These are phyloP conservation scores for Machimus rusticus DNA, from an alignment of 2,888 invertebrate species.

Conservation along the genomic window DNA sequence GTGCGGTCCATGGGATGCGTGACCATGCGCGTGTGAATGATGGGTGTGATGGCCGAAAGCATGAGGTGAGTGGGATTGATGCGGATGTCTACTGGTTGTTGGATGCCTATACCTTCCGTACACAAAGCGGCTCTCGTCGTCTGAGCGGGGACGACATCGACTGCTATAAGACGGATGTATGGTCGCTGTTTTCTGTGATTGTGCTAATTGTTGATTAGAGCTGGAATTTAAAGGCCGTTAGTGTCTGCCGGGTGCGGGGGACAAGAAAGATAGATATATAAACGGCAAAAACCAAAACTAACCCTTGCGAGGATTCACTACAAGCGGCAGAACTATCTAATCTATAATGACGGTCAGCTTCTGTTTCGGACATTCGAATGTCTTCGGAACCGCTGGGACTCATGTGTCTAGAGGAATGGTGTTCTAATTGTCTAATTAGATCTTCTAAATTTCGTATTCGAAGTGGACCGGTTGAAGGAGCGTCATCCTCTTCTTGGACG, in stretches of 20 bases:
- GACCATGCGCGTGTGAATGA: constrained; percentile 64
- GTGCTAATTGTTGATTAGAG: constrained; percentile 64
- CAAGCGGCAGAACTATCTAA: constrained; percentile 77
- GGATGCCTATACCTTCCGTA: constrained; percentile 72
- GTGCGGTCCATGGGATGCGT: constrained; percentile 63
- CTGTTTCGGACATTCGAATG: constrained; percentile 83
- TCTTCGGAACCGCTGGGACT: constrained; percentile 92
- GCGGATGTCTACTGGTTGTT: constrained; percentile 63
- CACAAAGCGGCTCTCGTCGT: constrained; percentile 78
- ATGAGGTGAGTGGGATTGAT: constrained; percentile 66
- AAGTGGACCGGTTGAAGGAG: constrained; percentile 82
- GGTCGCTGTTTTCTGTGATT: constrained; percentile 65
- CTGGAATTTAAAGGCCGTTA: constrained; percentile 51
- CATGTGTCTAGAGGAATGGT: constrained; percentile 86
- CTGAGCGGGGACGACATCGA: constrained; percentile 69
- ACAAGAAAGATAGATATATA: background rate
- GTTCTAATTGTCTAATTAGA: constrained; percentile 86
- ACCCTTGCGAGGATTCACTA: constrained; percentile 79
- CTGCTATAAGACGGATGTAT: constrained; percentile 66
- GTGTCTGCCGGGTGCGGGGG: background rate
- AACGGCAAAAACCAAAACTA: constrained; percentile 56
- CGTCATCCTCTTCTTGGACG: constrained; percentile 77
- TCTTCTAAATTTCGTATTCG: constrained; percentile 91
- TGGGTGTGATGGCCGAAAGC: constrained; percentile 65
- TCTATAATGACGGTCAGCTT: constrained; percentile 87